Conservation (phyloP, 2,797 vertebrate genomes). For the Hylomyscus alleni region DNA sequence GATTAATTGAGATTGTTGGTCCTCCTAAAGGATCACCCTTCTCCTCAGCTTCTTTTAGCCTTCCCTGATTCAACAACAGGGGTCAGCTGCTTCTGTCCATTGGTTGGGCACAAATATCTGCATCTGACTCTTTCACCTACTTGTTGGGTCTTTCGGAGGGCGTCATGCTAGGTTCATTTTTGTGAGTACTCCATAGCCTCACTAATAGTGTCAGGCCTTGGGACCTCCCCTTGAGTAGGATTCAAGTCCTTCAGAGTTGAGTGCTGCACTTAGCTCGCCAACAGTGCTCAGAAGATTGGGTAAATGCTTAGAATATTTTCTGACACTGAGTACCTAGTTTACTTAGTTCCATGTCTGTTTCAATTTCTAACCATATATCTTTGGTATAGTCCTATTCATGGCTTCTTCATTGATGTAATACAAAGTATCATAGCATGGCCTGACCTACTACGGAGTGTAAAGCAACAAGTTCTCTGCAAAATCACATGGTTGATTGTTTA, state of each 20-base stretch:
- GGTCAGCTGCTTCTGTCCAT: too few relatives aligned
- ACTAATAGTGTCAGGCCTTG: too few relatives aligned
- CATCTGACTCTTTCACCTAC: too few relatives aligned
- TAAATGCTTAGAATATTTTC: background rate
- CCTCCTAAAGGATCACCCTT: too few relatives aligned
- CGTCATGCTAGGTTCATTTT: too few relatives aligned
- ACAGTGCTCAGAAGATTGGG: background rate
- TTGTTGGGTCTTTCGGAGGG: too few relatives aligned
- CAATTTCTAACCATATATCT: background rate
- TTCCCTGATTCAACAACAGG: too few relatives aligned
- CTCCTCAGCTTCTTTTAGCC: too few relatives aligned
- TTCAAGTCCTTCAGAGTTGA: background rate
- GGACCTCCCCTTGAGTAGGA: too few relatives aligned
- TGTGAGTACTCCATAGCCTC: too few relatives aligned
- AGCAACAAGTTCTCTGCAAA: background rate
- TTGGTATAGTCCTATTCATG: background rate
- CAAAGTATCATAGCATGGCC: background rate
- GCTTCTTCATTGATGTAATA: background rate
- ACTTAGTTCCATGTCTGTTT: background rate
- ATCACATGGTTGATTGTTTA: background rate
- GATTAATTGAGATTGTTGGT: too few relatives aligned
- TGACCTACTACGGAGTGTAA: background rate
- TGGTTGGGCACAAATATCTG: too few relatives aligned
- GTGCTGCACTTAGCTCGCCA: background rate
- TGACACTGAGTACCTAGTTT: background rate